Evolutionary conservation across 2,797 vertebrate species (phyloP), one percentile per base, ranked within the genome.

Genomic region (Xyrichtys novacula): DNA sequence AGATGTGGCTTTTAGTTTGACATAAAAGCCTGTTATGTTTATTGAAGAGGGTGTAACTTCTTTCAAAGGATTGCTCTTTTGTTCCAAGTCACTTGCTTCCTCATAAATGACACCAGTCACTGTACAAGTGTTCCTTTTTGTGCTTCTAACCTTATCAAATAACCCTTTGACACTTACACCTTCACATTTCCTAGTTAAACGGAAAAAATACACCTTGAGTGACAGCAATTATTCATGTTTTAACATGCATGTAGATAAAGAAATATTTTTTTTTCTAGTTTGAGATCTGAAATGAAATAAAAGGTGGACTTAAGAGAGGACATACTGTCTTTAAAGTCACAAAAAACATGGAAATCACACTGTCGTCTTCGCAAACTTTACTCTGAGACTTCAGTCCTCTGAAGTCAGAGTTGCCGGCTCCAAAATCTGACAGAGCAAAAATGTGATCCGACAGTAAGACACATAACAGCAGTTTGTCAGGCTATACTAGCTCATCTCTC

Each of bases 121-220:
- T 2, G 52, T 38, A 0, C 17, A 22, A 14, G 26, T 34, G 3
- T n/a, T 64, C 6, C 2, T 49, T 2, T 28, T 25, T 19, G 1
- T 14, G 7, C 11, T 25, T 56, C 56, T 39, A 20, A 65, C 20
- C 0, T 19, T n/a, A 14, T 11, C 10, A 60, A 28, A 52, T 44
- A 4, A 34, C 16, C 16, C 20, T 20, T 15, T 55, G 15, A 6
- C 20, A 23, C 57, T 66, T 17, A 34, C 6, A 36, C 8, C 15
- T 40, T 8, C 50, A 47, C 6, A n/a, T 26, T 61, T 11, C 9
- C 9, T 7, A 15, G 28, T 48, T 23, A 7, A 60, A n/a, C 17
- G 22, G 23, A 15, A 56, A 19, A 65, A 65, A 74, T 50, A 15
- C 10, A 71, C 31, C 7, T 9, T 53, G 7, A 38, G 9, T 38